phyloP scores from a whole-genome alignment of 1,140 invertebrate species.

The Telenomus remus region DNA sequence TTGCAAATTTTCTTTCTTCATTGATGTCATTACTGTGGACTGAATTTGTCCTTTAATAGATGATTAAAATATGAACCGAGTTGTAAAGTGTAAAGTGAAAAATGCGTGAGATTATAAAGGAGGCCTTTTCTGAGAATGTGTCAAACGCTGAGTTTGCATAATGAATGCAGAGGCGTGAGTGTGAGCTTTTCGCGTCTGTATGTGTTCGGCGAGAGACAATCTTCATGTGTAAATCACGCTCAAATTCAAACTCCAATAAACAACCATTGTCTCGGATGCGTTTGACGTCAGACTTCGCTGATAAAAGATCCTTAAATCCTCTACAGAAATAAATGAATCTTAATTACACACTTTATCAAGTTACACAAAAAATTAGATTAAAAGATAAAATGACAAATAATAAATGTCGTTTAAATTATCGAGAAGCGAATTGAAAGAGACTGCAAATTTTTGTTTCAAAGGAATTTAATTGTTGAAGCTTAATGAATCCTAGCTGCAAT shows the following conservation, averaged over 20 bases:
- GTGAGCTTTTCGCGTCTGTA: slow-evolving; percentile 25
- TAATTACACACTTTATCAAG: neutral
- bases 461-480: no score
- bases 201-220: slow-evolving; percentile 3
- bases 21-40: no score
- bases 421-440: no score
- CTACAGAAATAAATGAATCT: neutral
- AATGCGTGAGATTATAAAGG: no score
- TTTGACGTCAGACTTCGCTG: slow-evolving; percentile 6
- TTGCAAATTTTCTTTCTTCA: no score
- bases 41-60: no score
- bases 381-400: no score
- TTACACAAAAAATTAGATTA: no score
- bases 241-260: slow-evolving; percentile 20
- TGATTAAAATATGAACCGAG: no score
- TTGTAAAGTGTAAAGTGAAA: no score
- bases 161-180: slow-evolving; percentile 18
- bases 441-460: no score
- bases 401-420: no score
- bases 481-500: neutral
- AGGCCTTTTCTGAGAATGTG: neutral
- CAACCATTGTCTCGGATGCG: slow-evolving; percentile 2
- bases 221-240: slow-evolving; percentile 19
- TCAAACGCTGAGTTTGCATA: slow-evolving; percentile 15
- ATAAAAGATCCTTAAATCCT: neutral